Evolutionary conservation across 2,113 vertebrate genomes (phyloP).

Genomic region (Elgaria multicarinata): DNA sequence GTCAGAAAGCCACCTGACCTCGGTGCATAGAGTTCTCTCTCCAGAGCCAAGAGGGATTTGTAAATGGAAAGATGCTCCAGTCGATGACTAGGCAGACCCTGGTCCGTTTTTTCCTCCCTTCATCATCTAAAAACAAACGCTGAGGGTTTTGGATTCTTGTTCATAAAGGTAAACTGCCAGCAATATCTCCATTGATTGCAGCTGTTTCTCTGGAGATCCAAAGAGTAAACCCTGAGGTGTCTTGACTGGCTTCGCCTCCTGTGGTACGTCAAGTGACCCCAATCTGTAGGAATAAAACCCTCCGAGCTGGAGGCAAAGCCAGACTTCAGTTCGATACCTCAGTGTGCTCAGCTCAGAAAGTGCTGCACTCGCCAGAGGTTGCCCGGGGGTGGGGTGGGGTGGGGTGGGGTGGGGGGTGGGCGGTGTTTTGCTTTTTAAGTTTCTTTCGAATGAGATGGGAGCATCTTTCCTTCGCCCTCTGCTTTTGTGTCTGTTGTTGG

Average conservation of each 20-base stretch:
- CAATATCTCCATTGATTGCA: constrained; percentile 1
- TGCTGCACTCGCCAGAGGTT: neutral
- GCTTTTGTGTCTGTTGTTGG: constrained; percentile 62
- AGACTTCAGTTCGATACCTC: neutral
- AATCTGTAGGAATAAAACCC: neutral
- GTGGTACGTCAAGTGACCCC: neutral
- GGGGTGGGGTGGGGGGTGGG: constrained; percentile 57
- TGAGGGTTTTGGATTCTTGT: constrained; percentile 36
- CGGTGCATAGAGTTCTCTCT: constrained; percentile 65
- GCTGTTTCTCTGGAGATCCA: constrained; percentile 16
- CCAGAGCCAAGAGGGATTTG: constrained; percentile 27
- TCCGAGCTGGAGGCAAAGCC: neutral
- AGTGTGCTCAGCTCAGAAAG: accelerated
- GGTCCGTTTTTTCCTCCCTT: constrained; percentile 7
- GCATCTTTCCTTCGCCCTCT: constrained; percentile 80
- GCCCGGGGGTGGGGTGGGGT: constrained; percentile 47
- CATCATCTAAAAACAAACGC: constrained; percentile 40
- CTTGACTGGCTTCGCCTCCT: neutral
- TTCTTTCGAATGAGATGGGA: constrained; percentile 85
- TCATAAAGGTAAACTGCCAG: neutral
- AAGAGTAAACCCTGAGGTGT: neutral
- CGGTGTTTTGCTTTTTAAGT: constrained; percentile 52
- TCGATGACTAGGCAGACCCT: constrained; percentile 72
- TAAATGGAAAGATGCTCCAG: constrained; percentile 84
- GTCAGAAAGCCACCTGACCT: constrained; percentile 63